A percentile compares a stretch with the other conserved stretches of the same genome.
Conservation (phyloP, 2,113 vertebrate genomes). For the Turnix velox region DNA sequence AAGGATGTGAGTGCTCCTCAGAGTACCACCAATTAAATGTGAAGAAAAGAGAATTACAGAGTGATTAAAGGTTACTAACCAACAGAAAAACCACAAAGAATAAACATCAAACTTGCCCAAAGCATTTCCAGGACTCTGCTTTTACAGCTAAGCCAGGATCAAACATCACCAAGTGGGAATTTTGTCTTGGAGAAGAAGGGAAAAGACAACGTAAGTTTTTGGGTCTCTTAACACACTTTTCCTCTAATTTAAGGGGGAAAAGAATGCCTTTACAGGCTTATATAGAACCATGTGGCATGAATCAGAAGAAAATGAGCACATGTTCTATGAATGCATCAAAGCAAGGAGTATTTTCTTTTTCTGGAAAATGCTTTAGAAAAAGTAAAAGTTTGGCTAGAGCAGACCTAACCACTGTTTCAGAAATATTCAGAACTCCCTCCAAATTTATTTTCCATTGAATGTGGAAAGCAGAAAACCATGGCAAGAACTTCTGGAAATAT, state of each 20-base stretch:
- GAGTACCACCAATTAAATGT: background rate
- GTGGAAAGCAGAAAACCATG: slow-evolving; percentile 1
- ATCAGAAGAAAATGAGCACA: slow-evolving; percentile 29
- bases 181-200: background rate
- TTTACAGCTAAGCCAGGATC: background rate
- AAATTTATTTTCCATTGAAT: background rate
- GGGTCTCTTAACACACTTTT: background rate
- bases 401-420: background rate
- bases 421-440: background rate
- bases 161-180: background rate
- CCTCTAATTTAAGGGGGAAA: background rate
- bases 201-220: background rate
- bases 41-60: background rate
- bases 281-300: background rate
- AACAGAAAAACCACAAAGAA: background rate
- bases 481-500: slow-evolving; percentile 1
- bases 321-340: slow-evolving; percentile 27
- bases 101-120: background rate
- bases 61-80: background rate
- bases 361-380: slow-evolving; percentile 10
- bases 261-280: background rate
- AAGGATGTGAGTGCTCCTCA: background rate
- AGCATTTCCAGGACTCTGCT: background rate
- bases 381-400: slow-evolving; percentile 14
- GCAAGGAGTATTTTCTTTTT: slow-evolving; percentile 13